Conservation (phyloP, 2,797 vertebrate species). For the Hypotaenidia okinawae region DNA sequence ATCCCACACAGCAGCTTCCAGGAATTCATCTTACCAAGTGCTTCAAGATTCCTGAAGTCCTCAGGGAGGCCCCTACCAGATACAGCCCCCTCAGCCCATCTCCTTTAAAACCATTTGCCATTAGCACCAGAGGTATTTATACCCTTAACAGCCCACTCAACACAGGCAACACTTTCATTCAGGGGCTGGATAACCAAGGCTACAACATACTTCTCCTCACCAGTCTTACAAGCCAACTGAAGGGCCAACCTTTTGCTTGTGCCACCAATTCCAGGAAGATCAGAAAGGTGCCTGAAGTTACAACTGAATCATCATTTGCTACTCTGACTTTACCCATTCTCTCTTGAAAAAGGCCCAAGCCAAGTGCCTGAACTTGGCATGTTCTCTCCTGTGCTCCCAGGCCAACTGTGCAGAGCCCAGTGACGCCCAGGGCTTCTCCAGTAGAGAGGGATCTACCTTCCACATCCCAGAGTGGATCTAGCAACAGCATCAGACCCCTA, state of each 20-base stretch:
- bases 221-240: background rate
- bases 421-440: background rate
- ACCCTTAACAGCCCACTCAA: background rate
- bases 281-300: background rate
- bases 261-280: background rate
- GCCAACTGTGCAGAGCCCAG: fast-evolving
- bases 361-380: background rate
- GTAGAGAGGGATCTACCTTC: background rate
- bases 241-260: background rate
- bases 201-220: background rate
- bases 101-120: background rate
- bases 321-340: background rate
- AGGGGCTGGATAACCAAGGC: background rate
- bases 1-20: background rate
- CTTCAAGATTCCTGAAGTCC: background rate
- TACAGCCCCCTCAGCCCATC: background rate
- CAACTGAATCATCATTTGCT: background rate
- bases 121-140: background rate
- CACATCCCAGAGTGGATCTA: too few relatives aligned
- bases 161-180: background rate
- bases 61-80: background rate
- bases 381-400: background rate
- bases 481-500: background rate
- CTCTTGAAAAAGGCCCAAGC: background rate
- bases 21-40: background rate